Evolutionary conservation across 2,888 invertebrate genomes (phyloP).

Genomic region (Furcula furcula): DNA sequence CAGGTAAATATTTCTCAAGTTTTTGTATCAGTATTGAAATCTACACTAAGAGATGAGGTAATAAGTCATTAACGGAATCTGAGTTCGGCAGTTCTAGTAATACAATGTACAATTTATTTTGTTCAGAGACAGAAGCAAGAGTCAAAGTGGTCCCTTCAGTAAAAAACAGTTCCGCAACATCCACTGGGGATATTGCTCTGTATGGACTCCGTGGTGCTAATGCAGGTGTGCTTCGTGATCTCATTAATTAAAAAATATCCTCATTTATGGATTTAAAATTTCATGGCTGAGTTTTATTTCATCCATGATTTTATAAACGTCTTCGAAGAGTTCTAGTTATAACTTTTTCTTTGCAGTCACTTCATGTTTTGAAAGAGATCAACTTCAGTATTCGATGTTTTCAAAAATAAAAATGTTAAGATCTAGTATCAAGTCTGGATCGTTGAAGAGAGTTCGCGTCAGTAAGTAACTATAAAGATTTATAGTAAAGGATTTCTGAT

Average conservation of each 20-base stretch:
- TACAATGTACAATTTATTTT: not conserved
- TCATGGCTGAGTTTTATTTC: too few relatives aligned
- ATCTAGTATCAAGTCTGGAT: not conserved
- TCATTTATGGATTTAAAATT: too few relatives aligned
- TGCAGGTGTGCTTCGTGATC: constrained; percentile 24
- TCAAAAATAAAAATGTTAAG: not conserved
- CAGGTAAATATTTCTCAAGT: constrained; percentile 8
- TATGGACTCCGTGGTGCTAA: constrained; percentile 20
- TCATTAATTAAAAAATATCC: too few relatives aligned
- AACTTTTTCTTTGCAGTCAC: not conserved
- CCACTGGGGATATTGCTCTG: constrained; percentile 14
- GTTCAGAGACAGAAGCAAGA: constrained; percentile 9
- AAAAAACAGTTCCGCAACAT: constrained; percentile 5
- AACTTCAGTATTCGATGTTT: not conserved
- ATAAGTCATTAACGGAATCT: too few relatives aligned
- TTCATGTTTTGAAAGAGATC: not conserved
- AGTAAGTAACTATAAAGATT: not conserved
- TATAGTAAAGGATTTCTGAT: too few relatives aligned
- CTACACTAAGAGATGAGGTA: too few relatives aligned
- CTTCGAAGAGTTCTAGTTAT: too few relatives aligned
- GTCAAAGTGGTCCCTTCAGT: constrained; percentile 7
- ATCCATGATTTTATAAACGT: too few relatives aligned
- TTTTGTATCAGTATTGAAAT: too few relatives aligned
- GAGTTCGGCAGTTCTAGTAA: too few relatives aligned
- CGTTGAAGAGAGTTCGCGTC: not conserved